These are phyloP conservation scores for Clarias magur DNA, from an alignment of 2,113 vertebrate species.

Conservation along the genomic window DNA sequence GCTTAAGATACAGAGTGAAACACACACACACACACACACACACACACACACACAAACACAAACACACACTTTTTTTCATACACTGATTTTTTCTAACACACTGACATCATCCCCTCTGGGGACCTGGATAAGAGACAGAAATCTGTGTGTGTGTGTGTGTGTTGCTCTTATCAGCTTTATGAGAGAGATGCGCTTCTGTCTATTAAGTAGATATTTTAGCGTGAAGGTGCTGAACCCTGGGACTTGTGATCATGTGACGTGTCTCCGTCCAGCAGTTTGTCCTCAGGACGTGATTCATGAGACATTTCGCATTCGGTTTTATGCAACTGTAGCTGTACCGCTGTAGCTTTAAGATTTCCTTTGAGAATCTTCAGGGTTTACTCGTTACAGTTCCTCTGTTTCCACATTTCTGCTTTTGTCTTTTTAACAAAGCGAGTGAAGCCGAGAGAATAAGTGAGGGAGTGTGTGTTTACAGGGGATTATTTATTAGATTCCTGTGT, in stretches of 20 bases:
- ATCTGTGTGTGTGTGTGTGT: neutral
- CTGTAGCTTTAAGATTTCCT: neutral
- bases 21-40: constrained; percentile 1
- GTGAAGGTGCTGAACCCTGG: neutral
- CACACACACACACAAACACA: constrained; percentile 2
- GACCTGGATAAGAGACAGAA: neutral
- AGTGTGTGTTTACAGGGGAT: too few relatives aligned
- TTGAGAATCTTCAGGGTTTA: neutral
- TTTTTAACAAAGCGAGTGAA: neutral
- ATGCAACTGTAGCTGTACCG: too few relatives aligned
- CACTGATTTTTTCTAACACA: neutral
- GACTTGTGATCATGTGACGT: neutral
- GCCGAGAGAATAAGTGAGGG: neutral
- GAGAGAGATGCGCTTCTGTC: neutral
- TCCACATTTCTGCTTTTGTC: neutral
- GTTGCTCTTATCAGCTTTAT: neutral
- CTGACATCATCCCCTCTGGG: neutral
- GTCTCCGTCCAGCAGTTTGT: neutral
- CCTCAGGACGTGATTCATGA: neutral
- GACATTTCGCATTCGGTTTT: neutral
- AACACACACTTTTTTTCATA: neutral
- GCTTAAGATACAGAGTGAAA: neutral
- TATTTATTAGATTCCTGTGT: too few relatives aligned
- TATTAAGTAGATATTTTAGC: neutral
- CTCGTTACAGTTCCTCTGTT: neutral